Evolutionary conservation across 2,113 vertebrate species (phyloP), one percentile per base, ranked within the genome.

Genomic region (Pelmatolapia mariae): DNA sequence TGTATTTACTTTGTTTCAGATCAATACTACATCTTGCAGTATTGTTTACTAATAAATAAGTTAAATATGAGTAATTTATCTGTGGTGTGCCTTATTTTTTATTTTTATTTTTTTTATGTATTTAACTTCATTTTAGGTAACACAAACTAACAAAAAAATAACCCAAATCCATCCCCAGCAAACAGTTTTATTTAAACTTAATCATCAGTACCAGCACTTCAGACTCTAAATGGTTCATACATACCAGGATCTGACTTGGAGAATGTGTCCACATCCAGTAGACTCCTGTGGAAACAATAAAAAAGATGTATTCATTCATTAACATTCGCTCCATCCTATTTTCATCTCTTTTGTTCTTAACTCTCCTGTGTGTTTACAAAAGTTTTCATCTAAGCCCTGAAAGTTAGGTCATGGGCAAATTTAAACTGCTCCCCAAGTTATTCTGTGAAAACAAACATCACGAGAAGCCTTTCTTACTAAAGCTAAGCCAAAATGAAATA

Each of bases 251-350:
- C 98, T 24, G 98, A 99, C 84, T 99, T 99, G 93, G 98, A 99
- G 96, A 99, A 99, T n/a, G 98, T 98, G 86, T 99, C 98, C 95
- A 99, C 96, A 84, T 99, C 98, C 95, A 99, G 97, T 19, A 99
- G 96, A 93, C 94, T 98, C 97, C 98, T 99, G 91, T 36, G 71
- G 83, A 96, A 66, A 95, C 24, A 94, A 73, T 3, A 45, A 12
- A 66, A 84, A 86, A 40, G 52, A 68, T 57, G n/a, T 71, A 80
- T 85, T 78, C 19, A 52, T 52, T 76, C 38, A 85, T 81, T 87
- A 52, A 50, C 54, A 86, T 85, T 85, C 16, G 4, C 5, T 16
- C 36, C 31, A 68, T 71, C 36, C 40, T 36, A 73, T 68, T 71
- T 84, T 81, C 33, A 59, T 43, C 33, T 50, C 11, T 12, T 73